Percentiles rank a stretch among this genome's conserved stretches.
phyloP scores from a whole-genome alignment of 2,888 invertebrate genomes.

The Beris chalybata region DNA sequence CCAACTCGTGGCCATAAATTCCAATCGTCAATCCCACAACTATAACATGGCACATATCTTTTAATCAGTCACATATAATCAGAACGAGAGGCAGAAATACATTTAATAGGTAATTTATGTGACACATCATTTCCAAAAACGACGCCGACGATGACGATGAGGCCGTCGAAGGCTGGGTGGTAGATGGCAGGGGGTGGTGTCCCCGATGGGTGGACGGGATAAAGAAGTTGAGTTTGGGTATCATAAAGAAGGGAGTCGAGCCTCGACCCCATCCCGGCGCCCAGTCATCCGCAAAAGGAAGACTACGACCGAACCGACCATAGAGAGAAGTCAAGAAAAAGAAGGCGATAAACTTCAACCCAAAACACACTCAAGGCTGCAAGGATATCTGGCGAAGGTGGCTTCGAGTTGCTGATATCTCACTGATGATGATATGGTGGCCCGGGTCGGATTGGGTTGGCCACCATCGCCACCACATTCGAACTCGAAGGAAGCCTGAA shows the following conservation, averaged over 20 bases:
- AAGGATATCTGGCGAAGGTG: too few species aligned
- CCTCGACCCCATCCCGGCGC: neutral
- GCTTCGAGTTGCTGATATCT: too few species aligned
- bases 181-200: neutral
- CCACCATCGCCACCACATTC: too few species aligned
- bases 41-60: conserved; percentile 40
- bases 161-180: neutral
- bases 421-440: too few species aligned
- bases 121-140: conserved; percentile 42
- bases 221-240: neutral
- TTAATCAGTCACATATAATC: conserved; percentile 43
- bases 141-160: conserved; percentile 35
- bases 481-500: too few species aligned
- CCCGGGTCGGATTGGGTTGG: too few species aligned
- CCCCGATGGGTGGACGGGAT: neutral
- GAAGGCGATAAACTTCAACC: too few species aligned
- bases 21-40: conserved; percentile 41
- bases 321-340: too few species aligned
- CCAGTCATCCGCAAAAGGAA: neutral
- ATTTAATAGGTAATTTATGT: conserved; percentile 41
- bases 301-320: too few species aligned
- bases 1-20: conserved; percentile 38
- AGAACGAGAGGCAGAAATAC: conserved; percentile 39
- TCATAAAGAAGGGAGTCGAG: neutral
- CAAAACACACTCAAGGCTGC: too few species aligned